Evolutionary conservation across 2,888 invertebrate species (phyloP).

Genomic region (Dasysyrphus albostriatus): DNA sequence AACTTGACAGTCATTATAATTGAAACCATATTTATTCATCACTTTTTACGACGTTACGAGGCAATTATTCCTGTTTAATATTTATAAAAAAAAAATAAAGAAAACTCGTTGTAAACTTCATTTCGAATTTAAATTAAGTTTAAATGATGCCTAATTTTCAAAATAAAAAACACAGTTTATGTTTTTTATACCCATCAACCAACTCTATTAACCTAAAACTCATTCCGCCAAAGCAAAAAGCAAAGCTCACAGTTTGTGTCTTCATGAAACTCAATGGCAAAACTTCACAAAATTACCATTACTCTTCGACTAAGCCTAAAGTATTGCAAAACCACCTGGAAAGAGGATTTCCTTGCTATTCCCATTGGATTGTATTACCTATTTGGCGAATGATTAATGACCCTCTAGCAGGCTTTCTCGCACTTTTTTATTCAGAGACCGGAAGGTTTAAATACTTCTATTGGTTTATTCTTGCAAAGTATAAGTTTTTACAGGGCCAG

Average conservation of each 20-base stretch:
- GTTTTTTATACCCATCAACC: neutral
- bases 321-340: constrained; percentile 43
- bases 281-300: constrained; percentile 32
- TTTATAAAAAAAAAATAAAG: no score
- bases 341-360: constrained; percentile 40
- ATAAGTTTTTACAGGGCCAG: constrained; percentile 6
- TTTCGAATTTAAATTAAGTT: no score
- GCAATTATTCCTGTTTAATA: no score
- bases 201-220: neutral
- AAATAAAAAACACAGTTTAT: no score
- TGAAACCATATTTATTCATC: no score
- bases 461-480: constrained; percentile 22
- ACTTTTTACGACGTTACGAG: no score
- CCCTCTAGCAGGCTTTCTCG: constrained; percentile 2
- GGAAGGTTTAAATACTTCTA: constrained; percentile 62
- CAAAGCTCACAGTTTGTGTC: constrained; percentile 1
- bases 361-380: constrained; percentile 40
- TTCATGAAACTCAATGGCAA: constrained; percentile 23
- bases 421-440: constrained; percentile 24
- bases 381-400: constrained; percentile 58
- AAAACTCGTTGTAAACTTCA: no score
- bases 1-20: no score
- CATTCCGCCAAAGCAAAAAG: neutral
- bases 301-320: constrained; percentile 45
- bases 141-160: no score